Conservation (phyloP, 2,797 vertebrate species). For the Emys orbicularis region DNA sequence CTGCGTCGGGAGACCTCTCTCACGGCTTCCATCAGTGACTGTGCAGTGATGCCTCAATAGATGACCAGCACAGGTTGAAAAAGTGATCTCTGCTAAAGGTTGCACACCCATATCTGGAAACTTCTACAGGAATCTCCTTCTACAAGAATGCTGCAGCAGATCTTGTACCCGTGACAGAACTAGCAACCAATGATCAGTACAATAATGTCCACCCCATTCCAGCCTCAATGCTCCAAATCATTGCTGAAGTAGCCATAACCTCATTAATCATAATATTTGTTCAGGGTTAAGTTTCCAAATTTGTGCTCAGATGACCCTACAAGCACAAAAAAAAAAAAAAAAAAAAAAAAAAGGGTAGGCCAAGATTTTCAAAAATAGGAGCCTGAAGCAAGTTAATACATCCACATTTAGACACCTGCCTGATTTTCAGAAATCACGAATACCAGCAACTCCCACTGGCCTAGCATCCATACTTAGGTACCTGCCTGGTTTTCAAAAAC, state of each 20-base stretch:
- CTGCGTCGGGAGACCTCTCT: neutral
- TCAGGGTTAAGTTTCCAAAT: constrained; percentile 52
- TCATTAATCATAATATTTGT: constrained; percentile 68
- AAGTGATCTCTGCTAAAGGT: neutral
- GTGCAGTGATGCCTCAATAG: neutral
- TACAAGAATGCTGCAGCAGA: neutral
- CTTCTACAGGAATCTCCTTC: neutral
- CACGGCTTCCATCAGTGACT: neutral
- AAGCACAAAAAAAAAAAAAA: neutral
- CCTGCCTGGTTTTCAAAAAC: neutral
- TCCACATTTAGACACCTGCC: constrained; percentile 23
- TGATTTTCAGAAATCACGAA: constrained; percentile 21
- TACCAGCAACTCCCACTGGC: neutral
- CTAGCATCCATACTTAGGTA: neutral
- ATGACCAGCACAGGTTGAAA: neutral
- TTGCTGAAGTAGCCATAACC: constrained; percentile 67
- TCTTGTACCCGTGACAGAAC: neutral
- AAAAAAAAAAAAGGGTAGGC: constrained; percentile 51
- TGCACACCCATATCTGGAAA: neutral
- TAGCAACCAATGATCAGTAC: neutral
- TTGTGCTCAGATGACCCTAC: constrained; percentile 39
- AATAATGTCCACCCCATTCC: constrained; percentile 13
- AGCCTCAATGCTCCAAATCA: constrained; percentile 20
- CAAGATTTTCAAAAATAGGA: constrained; percentile 64
- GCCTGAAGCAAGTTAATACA: constrained; percentile 32